Conservation (phyloP, 2,113 vertebrate species). For the Rhizomys pruinosus region DNA sequence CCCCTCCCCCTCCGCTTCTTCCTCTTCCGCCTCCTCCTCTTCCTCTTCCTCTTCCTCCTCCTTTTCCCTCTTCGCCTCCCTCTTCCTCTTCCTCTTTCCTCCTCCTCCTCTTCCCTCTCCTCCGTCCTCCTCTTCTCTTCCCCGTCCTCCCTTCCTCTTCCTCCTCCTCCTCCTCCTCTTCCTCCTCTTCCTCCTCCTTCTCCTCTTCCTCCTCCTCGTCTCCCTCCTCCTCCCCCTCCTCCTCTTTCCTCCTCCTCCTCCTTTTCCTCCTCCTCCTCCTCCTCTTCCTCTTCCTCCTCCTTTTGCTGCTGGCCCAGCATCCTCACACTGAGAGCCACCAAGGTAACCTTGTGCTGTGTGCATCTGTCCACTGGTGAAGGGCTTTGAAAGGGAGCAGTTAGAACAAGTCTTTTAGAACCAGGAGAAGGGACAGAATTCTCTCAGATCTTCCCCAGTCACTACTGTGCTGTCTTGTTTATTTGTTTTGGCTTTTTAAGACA, state of each 20-base stretch:
- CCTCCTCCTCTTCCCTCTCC: background rate
- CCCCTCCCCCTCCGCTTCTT: no score
- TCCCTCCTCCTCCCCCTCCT: no score
- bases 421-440: background rate
- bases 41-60: background rate
- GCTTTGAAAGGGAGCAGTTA: background rate
- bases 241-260: background rate
- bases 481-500: background rate
- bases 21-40: background rate
- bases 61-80: no score
- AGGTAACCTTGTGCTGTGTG: background rate
- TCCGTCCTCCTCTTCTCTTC: background rate
- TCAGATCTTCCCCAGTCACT: background rate
- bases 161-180: no score
- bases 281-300: background rate
- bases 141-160: no score
- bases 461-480: background rate
- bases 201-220: background rate
- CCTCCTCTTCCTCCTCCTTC: background rate
- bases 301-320: background rate
- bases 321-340: background rate
- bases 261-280: background rate
- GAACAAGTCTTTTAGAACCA: background rate
- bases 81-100: background rate
- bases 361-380: background rate